phyloP scores from a whole-genome alignment of 92 coral and sea anemone species.

The Micromussa lordhowensis region DNA sequence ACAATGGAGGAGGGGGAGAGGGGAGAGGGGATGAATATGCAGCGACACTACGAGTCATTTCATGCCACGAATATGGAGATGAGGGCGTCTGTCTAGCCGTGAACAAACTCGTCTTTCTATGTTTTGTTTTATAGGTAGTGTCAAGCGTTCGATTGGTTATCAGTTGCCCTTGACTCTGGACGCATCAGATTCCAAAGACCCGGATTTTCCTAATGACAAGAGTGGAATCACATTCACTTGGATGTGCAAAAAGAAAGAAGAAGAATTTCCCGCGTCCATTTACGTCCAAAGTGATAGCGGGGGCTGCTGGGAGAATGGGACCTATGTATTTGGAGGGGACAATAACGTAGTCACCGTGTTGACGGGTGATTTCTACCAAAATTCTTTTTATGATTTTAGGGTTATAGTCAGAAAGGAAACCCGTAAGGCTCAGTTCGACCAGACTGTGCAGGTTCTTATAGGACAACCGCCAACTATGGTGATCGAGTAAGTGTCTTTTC shows the following conservation, averaged over 20 bases:
- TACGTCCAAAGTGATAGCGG: constrained; percentile 57
- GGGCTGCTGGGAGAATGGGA: constrained; percentile 88
- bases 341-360: constrained; percentile 44
- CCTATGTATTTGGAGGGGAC: constrained; percentile 59
- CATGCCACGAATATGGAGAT: too few relatives aligned
- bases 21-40: too few relatives aligned
- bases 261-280: constrained; percentile 56
- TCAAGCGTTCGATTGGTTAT: constrained; percentile 80
- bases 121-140: constrained; percentile 66
- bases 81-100: neutral
- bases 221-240: constrained; percentile 78
- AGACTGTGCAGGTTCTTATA: constrained; percentile 70
- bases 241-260: constrained; percentile 79
- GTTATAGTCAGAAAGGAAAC: constrained; percentile 64
- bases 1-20: too few relatives aligned
- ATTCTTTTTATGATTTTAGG: constrained; percentile 73
- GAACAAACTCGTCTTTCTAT: neutral
- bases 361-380: constrained; percentile 78
- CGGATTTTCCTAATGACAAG: constrained; percentile 73
- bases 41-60: too few relatives aligned
- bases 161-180: constrained; percentile 74
- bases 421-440: constrained; percentile 73
- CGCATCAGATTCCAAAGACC: constrained; percentile 85
- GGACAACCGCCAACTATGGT: constrained; percentile 92
- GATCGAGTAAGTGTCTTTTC: constrained; percentile 66